phyloP scores from a whole-genome alignment of 2,113 vertebrate genomes.

The Bucco capensis region DNA sequence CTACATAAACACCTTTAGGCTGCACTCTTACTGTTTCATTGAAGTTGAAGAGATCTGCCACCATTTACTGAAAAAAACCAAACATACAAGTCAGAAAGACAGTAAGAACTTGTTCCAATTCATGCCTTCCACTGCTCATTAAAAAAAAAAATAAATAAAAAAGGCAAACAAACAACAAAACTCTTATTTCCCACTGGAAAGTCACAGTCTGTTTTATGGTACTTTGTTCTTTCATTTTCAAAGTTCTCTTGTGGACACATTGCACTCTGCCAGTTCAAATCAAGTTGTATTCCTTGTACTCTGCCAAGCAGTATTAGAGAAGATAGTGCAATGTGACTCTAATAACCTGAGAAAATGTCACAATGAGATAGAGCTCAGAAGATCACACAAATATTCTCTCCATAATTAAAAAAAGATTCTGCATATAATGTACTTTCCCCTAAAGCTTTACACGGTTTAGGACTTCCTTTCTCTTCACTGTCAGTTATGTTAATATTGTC shows the following conservation, averaged over 20 bases:
- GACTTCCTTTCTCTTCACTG: neutral
- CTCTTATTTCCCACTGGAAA: neutral
- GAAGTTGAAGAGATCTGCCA: too few relatives aligned
- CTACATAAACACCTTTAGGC: too few relatives aligned
- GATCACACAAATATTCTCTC: neutral
- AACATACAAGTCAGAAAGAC: too few relatives aligned
- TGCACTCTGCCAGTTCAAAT: neutral
- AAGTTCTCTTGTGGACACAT: neutral
- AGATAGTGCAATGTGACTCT: neutral
- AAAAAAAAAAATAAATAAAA: too few relatives aligned
- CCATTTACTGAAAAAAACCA: too few relatives aligned
- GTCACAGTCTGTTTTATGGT: neutral
- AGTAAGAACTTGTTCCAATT: too few relatives aligned
- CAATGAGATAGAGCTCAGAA: neutral
- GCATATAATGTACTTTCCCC: neutral
- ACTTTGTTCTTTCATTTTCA: neutral
- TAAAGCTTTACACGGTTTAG: neutral
- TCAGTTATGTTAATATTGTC: neutral
- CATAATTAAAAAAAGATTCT: neutral
- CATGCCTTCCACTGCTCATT: too few relatives aligned
- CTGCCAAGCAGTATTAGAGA: neutral
- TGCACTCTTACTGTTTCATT: too few relatives aligned
- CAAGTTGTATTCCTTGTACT: neutral
- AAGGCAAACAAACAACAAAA: neutral
- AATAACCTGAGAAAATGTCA: constrained; percentile 4